These are phyloP conservation scores for Verasper variegatus DNA, from an alignment of 2,113 vertebrate species.

Conservation along the genomic window DNA sequence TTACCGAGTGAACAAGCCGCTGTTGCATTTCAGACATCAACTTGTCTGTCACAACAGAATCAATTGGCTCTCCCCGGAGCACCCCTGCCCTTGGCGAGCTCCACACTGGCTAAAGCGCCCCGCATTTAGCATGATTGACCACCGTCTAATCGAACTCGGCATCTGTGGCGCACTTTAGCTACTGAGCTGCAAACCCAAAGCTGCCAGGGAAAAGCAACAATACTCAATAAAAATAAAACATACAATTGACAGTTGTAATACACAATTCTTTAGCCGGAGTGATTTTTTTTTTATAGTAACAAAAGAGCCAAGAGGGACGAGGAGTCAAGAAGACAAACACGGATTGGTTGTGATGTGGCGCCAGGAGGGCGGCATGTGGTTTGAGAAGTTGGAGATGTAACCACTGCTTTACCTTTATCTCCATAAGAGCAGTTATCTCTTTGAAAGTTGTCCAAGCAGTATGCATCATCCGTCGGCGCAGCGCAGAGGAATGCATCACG, in stretches of 20 bases:
- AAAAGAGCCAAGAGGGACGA: neutral
- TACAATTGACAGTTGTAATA: constrained; percentile 17
- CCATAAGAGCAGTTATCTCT: constrained; percentile 38
- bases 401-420: constrained; percentile 42
- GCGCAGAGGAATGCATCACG: constrained; percentile 40
- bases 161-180: constrained; percentile 7
- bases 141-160: constrained; percentile 39
- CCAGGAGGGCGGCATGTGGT: constrained; percentile 33
- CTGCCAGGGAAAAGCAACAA: neutral
- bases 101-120: constrained; percentile 7
- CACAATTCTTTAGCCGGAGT: neutral
- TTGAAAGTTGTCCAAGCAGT: constrained; percentile 51
- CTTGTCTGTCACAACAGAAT: constrained; percentile 49
- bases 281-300: neutral
- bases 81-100: constrained; percentile 6
- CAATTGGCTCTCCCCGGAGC: constrained; percentile 36
- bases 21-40: constrained; percentile 31
- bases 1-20: constrained; percentile 19
- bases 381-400: constrained; percentile 44
- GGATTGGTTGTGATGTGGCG: constrained; percentile 41
- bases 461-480: constrained; percentile 27
- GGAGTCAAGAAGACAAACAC: constrained; percentile 20
- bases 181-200: constrained; percentile 27
- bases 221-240: constrained; percentile 9
- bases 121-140: constrained; percentile 52